These are phyloP conservation scores for Pangasius krempfi DNA, from an alignment of 2,797 vertebrate genomes.

Conservation along the genomic window DNA sequence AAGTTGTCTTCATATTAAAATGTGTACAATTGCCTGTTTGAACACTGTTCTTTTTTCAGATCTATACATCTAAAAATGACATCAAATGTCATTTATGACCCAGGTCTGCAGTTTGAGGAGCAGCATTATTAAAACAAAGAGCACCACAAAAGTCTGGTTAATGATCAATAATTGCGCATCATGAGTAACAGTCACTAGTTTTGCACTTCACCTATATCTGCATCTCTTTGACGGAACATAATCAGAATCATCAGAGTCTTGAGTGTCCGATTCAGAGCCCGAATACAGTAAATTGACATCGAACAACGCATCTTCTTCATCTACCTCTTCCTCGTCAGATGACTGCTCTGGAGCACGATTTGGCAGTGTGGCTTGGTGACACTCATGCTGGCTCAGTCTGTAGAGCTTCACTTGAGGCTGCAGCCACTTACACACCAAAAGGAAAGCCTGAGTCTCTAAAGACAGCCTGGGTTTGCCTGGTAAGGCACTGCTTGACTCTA, in stretches of 20 bases:
- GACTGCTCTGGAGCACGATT: background rate
- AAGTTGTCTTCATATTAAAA: background rate
- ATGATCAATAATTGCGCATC: conserved; percentile 25
- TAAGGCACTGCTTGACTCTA: conserved; percentile 2
- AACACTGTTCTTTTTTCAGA: background rate
- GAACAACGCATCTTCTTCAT: conserved; percentile 51
- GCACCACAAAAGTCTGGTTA: conserved; percentile 20
- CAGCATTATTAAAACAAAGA: background rate
- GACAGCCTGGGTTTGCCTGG: conserved; percentile 54
- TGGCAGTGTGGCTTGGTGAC: background rate
- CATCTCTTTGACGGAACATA: conserved; percentile 59
- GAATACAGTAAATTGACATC: conserved; percentile 68
- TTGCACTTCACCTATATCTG: conserved; percentile 19
- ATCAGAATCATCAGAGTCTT: conserved; percentile 64
- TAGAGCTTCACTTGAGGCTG: conserved; percentile 69
- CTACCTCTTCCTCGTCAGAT: background rate
- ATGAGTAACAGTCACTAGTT: background rate
- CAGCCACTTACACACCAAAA: conserved; percentile 61
- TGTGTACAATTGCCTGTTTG: background rate
- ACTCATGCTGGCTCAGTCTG: conserved; percentile 60
- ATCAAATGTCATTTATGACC: background rate
- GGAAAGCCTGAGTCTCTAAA: conserved; percentile 51
- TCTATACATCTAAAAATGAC: background rate
- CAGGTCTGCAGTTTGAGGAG: background rate
- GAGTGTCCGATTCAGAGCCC: conserved; percentile 51